Percentiles rank a stretch among this genome's conserved stretches.
Conservation (phyloP, 2,888 invertebrate genomes). For the Agonopterix subpropinquella region DNA sequence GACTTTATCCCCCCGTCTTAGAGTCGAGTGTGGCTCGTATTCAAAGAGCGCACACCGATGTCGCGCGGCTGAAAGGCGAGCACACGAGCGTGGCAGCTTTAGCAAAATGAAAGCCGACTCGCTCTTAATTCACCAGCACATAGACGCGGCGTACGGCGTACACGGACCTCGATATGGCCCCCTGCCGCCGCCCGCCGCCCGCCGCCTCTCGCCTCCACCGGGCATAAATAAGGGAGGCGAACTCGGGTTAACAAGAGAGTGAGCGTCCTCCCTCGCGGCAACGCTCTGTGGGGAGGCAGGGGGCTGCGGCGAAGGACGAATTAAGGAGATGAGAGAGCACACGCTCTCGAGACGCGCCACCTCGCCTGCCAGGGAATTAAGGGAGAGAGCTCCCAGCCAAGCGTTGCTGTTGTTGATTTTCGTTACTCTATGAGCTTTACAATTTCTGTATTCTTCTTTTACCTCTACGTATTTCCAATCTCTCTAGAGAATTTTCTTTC, state of each 20-base stretch:
- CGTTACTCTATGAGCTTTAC: neutral
- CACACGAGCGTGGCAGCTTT: conserved; percentile 73
- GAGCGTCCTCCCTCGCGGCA: conserved; percentile 55
- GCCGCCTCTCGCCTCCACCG: conserved; percentile 27
- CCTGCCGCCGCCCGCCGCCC: conserved; percentile 37
- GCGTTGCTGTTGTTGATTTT: conserved; percentile 11
- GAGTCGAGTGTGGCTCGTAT: conserved; percentile 48
- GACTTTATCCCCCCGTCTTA: conserved; percentile 50
- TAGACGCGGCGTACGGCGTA: conserved; percentile 39
- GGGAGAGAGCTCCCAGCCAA: conserved; percentile 24
- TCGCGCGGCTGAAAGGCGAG: conserved; percentile 62
- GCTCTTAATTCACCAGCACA: conserved; percentile 74
- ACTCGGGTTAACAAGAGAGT: conserved; percentile 71
- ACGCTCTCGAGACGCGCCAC: conserved; percentile 70
- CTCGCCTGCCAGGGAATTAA: conserved; percentile 63
- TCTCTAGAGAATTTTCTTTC: no score
- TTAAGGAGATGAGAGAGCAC: conserved; percentile 76
- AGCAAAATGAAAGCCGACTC: conserved; percentile 75
- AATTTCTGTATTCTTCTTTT: neutral
- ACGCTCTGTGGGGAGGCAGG: conserved; percentile 52
- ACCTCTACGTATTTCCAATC: no score
- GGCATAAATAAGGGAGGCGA: conserved; percentile 71
- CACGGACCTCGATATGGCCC: conserved; percentile 40
- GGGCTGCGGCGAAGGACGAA: conserved; percentile 75
- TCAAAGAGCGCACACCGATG: conserved; percentile 41